Evolutionary conservation across 2,797 vertebrate genomes (phyloP).

Genomic region (Rhynchonycteris naso): DNA sequence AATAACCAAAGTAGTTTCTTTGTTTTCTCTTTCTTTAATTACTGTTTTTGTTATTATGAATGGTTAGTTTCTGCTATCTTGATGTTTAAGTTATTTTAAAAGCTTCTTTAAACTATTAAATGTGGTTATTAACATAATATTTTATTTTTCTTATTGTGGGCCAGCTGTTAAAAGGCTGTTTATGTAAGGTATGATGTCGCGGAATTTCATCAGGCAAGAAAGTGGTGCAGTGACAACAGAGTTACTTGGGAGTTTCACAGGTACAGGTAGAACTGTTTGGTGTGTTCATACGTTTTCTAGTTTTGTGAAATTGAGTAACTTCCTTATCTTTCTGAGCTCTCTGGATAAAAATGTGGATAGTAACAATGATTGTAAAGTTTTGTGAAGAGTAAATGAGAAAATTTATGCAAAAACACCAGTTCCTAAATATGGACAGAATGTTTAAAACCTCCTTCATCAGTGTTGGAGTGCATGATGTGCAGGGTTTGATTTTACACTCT

Average conservation of each 20-base stretch:
- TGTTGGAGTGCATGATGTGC: background rate
- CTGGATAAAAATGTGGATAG: background rate
- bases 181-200: background rate
- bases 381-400: background rate
- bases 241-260: background rate
- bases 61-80: conserved; percentile 2
- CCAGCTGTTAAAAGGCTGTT: background rate
- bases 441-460: background rate
- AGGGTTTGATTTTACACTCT: background rate
- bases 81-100: conserved; percentile 10
- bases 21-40: conserved; percentile 23
- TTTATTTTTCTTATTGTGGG: background rate
- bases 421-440: background rate
- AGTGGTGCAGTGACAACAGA: background rate
- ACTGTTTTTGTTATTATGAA: background rate
- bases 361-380: background rate
- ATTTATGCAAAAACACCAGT: background rate
- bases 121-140: background rate
- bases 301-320: background rate
- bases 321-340: background rate
- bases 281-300: background rate
- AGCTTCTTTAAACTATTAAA: background rate
- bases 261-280: background rate
- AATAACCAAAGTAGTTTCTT: background rate
- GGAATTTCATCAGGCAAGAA: background rate